Evolutionary conservation across 1,140 invertebrate genomes (phyloP), one percentile per base, ranked within the genome.

Genomic region (Procambarus clarkii): DNA sequence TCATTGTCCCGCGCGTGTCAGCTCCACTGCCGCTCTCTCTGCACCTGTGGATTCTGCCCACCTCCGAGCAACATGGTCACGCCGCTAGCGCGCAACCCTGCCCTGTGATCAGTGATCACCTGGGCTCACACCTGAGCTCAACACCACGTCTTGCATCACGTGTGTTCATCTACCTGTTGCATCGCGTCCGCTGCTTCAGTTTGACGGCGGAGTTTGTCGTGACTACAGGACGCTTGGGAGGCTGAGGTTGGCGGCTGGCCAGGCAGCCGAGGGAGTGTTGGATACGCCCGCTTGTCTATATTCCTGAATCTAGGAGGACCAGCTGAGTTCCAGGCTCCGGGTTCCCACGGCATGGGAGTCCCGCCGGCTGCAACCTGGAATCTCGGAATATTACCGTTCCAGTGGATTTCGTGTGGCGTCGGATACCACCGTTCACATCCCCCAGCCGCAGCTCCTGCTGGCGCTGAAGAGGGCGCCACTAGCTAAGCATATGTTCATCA

Each of bases 321-420:
- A 90, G 81, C 88, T 90, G 88, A 46, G 88, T 84, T 78, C 74
- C 88, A 90, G 88, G 88, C 88, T 83, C 46, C 45, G 69, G 34
- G 81, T 90, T 90, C 88, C 81, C 88, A 90, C 88, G 88, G 88
- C 74, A 86, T 86, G 85, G 85, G 85, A 86, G 85, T 90, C 88
- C 81, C 80, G 80, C 80, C 88, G 88, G 87, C 80, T 83, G 88
- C 88, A 83, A 83, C 80, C 69, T 82, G 81, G 88, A 90, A 90
- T 90, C 88, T 90, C 88, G 50, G 88, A 90, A 90, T 90, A 90
- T 90, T 90, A 84, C 81, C 81, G 80, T 90, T 76, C 81, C 88
- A 83, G 69, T 58, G 81, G 71, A 54, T 84, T 90, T 84, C 80
- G 64, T 83, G 80, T 78, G 60, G 69, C n/a, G 69, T 74, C 69